Evolutionary conservation across 2,888 invertebrate genomes (phyloP), one percentile per base, ranked within the genome.

Genomic region (Aporophyla lueneburgensis): DNA sequence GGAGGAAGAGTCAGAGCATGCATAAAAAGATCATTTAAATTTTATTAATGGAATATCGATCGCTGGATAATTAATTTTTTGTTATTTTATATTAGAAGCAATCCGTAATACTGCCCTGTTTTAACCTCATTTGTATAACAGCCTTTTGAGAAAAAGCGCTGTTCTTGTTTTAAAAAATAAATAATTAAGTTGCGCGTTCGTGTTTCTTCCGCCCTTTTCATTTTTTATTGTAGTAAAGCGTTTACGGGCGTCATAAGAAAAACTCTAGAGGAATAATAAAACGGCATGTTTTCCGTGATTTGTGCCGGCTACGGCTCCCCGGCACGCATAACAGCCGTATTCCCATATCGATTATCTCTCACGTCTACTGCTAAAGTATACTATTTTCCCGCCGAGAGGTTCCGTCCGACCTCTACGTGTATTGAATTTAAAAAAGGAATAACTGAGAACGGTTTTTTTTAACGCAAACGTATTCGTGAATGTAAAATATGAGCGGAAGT

Each of bases 341-440:
- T 83, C 78, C 80, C 67, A 71, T 81, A 91, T 90, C 83, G 91
- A 90, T 90, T 90, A 86, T 87, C 88, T 88, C 78, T 58, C 74
- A 76, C 84, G 65, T 84, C 80, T 84, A 80, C 81, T 77, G 69
- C 77, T 72, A 67, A 78, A 54, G 73, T 78, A 77, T 67, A 82
- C 85, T 83, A 78, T 76, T 82, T 85, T 67, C 84, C 81, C 54
- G n/a, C 33, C 46, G 59, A 79, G 66, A 83, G 69, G 71, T 74
- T 74, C 74, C 79, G 70, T 74, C 74, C 79, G 70, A 74, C 82
- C 69, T 67, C 61, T 70, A 77, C 85, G 87, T 81, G 88, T 86
- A 86, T 86, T 69, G 89, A 89, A 89, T 89, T 87, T 86, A 75
- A 87, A 89, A 84, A 84, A 76, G 75, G 69, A 90, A 87, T 87